Percentiles rank a stretch among this genome's conserved stretches.
Evolutionary conservation across 2,113 vertebrate species (phyloP).

Genomic region (Tetrao urogallus): DNA sequence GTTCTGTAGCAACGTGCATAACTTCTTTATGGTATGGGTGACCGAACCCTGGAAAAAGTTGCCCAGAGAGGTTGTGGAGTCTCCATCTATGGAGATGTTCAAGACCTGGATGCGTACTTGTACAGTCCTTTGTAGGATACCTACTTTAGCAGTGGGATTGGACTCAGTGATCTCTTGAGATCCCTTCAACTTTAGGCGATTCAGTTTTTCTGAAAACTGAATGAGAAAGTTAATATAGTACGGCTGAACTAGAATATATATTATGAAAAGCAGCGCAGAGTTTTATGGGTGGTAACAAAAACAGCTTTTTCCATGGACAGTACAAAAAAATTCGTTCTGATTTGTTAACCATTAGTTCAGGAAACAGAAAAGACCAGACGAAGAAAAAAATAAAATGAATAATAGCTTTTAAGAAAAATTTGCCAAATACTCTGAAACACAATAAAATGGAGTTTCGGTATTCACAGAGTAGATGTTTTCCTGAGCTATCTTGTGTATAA

Average conservation of each 20-base stretch:
- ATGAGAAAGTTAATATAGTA: neutral
- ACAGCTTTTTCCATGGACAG: neutral
- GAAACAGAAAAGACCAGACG: neutral
- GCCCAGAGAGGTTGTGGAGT: too few relatives aligned
- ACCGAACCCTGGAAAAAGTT: too few relatives aligned
- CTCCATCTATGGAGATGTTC: too few relatives aligned
- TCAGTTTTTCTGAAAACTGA: neutral
- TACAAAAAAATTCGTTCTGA: neutral
- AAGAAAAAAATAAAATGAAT: neutral
- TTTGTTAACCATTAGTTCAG: neutral
- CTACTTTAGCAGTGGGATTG: too few relatives aligned
- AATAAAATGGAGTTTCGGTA: neutral
- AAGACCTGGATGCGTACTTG: too few relatives aligned
- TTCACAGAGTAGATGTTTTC: neutral
- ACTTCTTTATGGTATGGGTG: too few relatives aligned
- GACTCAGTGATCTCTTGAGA: too few relatives aligned
- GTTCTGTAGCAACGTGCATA: too few relatives aligned
- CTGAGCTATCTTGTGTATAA: neutral
- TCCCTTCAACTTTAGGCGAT: too few relatives aligned
- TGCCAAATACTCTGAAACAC: neutral
- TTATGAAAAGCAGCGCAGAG: neutral
- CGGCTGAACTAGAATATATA: neutral
- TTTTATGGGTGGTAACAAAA: neutral
- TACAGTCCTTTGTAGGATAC: too few relatives aligned
- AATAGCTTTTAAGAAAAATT: accelerated